Evolutionary conservation across 53 echinoderm and acorn worm species (phyloP), one percentile per base, ranked within the genome.

Genomic region (Arbacia lixula): DNA sequence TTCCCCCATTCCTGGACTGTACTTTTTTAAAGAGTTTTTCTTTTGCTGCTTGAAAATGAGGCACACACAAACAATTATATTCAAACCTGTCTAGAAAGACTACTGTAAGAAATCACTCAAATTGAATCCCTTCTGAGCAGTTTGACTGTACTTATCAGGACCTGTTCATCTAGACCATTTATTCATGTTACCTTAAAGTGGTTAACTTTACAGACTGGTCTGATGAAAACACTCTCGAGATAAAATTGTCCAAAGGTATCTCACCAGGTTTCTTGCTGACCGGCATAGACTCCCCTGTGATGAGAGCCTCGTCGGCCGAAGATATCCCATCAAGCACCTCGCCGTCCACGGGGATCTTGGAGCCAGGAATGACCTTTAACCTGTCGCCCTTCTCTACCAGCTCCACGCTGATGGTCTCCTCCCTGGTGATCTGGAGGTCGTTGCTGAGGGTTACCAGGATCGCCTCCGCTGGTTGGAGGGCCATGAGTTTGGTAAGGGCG

Each of bases 241-340:
- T n/a, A n/a, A n/a, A n/a, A n/a, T n/a, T 50, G 50, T 50, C 50
- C 19, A 17, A 50, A 14, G 12, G 12, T 30, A 17, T 12, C 83
- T 22, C 77, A 98, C 98, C 98, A 90, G 88, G 92, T 84, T 94
- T 98, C 81, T 98, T 98, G 53, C 86, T 46, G 30, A 98, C 92
- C 5, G 98, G 98, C 98, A 98, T 98, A 4, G 94, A 98, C 62
- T 98, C 98, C 46, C 98, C 98, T 0, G 98, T 98, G 46, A 98
- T 98, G 21, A 98, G 88, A 14, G 98, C 90, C 60, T 94, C 98
- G 25, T 98, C 94, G 1, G 90, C 92, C 0, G 86, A 66, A 21
- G 98, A 94, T 24, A 90, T 76, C 16, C 98, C 98, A 79, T 98
- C 90, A 12, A 98, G 60, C 12, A 98, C 98, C 69, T 90, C 94